phyloP scores from a whole-genome alignment of 2,113 vertebrate genomes.

The Tachuris rubrigastra region DNA sequence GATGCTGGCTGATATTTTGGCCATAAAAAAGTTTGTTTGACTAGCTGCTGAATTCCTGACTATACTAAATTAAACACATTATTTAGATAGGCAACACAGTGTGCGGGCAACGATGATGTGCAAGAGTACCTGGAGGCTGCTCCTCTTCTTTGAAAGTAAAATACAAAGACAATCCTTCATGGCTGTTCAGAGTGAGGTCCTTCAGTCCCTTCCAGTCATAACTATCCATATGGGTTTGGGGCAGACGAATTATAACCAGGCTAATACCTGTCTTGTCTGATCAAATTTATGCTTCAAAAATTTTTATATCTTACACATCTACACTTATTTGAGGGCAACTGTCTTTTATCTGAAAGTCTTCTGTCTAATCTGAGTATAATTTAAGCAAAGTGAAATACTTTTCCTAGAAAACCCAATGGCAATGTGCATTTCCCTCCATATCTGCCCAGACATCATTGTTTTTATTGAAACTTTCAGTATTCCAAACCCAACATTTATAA shows the following conservation, averaged over 20 bases:
- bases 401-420: not conserved
- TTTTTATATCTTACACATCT: not conserved
- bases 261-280: not conserved
- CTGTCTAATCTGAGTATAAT: not conserved
- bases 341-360: not conserved
- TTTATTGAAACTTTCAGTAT: not conserved
- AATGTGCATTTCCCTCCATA: not conserved
- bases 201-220: not conserved
- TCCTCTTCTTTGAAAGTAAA: not conserved
- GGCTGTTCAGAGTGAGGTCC: not conserved
- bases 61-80: not conserved
- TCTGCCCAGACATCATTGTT: not conserved
- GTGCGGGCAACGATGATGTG: not conserved
- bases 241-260: not conserved
- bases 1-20: not conserved
- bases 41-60: not conserved
- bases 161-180: not conserved
- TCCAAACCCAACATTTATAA: not conserved
- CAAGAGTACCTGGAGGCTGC: not conserved
- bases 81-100: not conserved
- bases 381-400: not conserved
- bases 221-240: not conserved
- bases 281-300: not conserved
- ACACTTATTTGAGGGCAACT: not conserved
- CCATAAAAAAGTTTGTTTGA: not conserved